Evolutionary conservation across 2,888 invertebrate genomes (phyloP).

Genomic region (Aleiodes alternator): DNA sequence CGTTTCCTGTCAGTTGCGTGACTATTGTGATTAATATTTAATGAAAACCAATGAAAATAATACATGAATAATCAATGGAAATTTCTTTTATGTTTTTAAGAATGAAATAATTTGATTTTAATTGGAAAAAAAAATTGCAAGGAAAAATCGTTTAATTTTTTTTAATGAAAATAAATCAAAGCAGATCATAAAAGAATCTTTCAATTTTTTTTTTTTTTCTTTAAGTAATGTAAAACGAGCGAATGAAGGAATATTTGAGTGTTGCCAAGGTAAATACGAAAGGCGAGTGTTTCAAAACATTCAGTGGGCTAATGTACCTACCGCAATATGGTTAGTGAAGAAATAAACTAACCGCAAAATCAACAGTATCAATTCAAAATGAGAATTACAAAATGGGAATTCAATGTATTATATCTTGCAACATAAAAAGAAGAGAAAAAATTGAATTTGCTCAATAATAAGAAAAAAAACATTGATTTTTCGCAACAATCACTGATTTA

Average conservation of each 20-base stretch:
- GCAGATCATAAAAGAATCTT: not conserved
- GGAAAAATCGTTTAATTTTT: too few relatives aligned
- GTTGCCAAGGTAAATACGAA: slow-evolving; percentile 73
- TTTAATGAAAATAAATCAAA: not conserved
- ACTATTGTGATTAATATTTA: too few relatives aligned
- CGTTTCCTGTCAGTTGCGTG: slow-evolving; percentile 55
- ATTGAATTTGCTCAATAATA: not conserved
- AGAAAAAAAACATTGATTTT: too few relatives aligned
- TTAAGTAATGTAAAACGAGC: too few relatives aligned
- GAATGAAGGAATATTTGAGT: slow-evolving; percentile 67
- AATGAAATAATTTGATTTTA: too few relatives aligned
- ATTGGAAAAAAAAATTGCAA: too few relatives aligned
- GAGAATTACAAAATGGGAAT: not conserved
- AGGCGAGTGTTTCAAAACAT: slow-evolving; percentile 74
- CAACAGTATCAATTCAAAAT: slow-evolving; percentile 35
- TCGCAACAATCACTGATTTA: too few relatives aligned
- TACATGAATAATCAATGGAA: slow-evolving; percentile 1
- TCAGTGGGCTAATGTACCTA: slow-evolving; percentile 71
- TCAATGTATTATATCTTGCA: not conserved
- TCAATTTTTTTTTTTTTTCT: slow-evolving; percentile 25
- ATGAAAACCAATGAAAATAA: not conserved
- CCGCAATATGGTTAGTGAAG: slow-evolving; percentile 19
- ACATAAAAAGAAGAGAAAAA: slow-evolving; percentile 44
- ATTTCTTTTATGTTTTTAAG: not conserved
- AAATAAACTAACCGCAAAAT: slow-evolving; percentile 35